Percentiles rank a stretch among this genome's conserved stretches.
Evolutionary conservation across 2,113 vertebrate species (phyloP).

Genomic region (Stigmatopora argus): DNA sequence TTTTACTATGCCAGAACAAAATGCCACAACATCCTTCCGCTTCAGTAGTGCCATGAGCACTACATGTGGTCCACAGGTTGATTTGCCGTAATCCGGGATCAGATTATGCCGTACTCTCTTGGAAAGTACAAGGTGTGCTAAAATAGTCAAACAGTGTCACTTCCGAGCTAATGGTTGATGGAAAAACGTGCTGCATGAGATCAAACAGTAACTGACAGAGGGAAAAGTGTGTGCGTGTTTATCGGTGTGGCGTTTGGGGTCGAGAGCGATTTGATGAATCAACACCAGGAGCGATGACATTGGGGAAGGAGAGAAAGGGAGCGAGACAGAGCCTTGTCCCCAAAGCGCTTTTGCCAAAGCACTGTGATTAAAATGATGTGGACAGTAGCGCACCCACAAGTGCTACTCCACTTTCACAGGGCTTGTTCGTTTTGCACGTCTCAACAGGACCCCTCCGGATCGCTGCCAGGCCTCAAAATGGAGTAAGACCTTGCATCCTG

Average conservation of each 20-base stretch:
- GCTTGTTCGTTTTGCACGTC: conserved; percentile 53
- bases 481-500: conserved; percentile 20
- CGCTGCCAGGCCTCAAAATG: conserved; percentile 34
- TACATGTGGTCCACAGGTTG: not conserved
- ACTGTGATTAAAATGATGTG: conserved; percentile 48
- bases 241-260: conserved; percentile 23
- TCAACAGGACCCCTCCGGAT: conserved; percentile 51
- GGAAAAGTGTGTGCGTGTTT: not conserved
- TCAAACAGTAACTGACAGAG: conserved; percentile 13
- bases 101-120: not conserved
- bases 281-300: conserved; percentile 34
- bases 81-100: not conserved
- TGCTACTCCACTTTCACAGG: conserved; percentile 39
- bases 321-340: conserved; percentile 29
- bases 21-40: not conserved
- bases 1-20: not conserved
- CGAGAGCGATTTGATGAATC: conserved; percentile 43
- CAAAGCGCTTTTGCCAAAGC: conserved; percentile 60
- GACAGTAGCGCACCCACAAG: conserved; percentile 60
- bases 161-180: conserved; percentile 23
- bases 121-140: not conserved
- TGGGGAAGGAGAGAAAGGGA: conserved; percentile 13
- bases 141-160: conserved; percentile 3
- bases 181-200: conserved; percentile 22
- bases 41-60: not conserved